These are phyloP conservation scores for Pyralis farinalis DNA, from an alignment of 2,888 invertebrate genomes.

Conservation along the genomic window DNA sequence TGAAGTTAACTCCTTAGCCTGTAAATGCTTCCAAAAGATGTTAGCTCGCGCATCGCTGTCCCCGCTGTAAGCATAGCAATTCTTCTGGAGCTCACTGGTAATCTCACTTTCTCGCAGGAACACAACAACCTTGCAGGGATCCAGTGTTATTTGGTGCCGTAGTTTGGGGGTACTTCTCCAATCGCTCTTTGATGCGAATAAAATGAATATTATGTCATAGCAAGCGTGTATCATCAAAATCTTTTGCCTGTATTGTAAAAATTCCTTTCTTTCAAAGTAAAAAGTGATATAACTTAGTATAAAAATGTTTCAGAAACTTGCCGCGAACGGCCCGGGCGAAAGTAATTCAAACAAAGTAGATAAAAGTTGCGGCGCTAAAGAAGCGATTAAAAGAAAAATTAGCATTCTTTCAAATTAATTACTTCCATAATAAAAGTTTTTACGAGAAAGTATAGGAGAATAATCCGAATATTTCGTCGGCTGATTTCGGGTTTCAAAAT, in stretches of 20 bases:
- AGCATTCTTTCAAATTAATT: conserved; percentile 78
- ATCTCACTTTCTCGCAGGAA: no score
- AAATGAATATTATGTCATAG: no score
- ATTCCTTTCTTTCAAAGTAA: conserved; percentile 37
- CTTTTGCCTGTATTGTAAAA: conserved; percentile 26
- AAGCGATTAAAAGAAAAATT: conserved; percentile 79
- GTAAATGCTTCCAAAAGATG: no score
- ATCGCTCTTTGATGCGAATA: no score
- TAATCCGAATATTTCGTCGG: conserved; percentile 49
- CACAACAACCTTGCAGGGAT: no score
- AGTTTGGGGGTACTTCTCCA: no score
- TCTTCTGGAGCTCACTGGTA: no score
- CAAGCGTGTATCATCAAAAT: background rate
- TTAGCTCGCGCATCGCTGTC: no score
- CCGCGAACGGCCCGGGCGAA: conserved; percentile 60
- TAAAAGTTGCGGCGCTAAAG: conserved; percentile 74
- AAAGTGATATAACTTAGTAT: conserved; percentile 43
- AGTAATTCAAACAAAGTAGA: conserved; percentile 78
- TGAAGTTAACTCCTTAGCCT: no score
- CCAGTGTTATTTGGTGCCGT: no score
- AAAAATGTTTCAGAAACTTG: conserved; percentile 54
- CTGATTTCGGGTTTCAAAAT: conserved; percentile 30
- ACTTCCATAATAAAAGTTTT: conserved; percentile 71
- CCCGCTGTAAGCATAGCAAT: no score
- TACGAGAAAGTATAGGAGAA: conserved; percentile 52